Evolutionary conservation across 1,140 invertebrate genomes (phyloP).

Genomic region (Diabrotica undecimpunctata): DNA sequence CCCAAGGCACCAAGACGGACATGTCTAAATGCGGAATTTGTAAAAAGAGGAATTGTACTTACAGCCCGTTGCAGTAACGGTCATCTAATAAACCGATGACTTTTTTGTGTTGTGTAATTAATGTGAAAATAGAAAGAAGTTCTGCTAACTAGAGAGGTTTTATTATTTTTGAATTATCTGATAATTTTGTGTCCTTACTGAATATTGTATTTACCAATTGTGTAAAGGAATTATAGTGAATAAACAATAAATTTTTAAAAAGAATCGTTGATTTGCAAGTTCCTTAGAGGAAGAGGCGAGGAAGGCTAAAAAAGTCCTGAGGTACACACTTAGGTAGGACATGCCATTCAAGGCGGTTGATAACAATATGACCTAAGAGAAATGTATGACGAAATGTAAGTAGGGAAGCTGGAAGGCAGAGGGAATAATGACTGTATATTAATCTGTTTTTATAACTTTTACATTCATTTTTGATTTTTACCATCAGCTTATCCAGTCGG

Average conservation of each 20-base stretch:
- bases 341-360: too few species aligned
- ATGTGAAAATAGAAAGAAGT: conserved; percentile 99
- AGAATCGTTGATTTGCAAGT: too few species aligned
- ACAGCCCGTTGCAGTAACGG: conserved; percentile 95
- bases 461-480: too few species aligned
- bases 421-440: too few species aligned
- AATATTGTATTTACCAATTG: background rate
- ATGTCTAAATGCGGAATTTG: conserved; percentile 96
- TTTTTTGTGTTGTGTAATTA: conserved; percentile 95
- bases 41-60: conserved; percentile 91
- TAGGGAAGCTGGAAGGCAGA: too few species aligned
- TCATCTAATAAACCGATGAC: conserved; percentile 99
- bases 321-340: too few species aligned
- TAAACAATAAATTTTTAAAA: conserved; percentile 4
- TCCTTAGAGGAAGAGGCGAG: too few species aligned
- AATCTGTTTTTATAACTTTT: too few species aligned
- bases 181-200: background rate
- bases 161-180: conserved; percentile 13
- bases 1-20: conserved; percentile 85
- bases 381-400: too few species aligned
- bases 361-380: too few species aligned
- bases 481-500: too few species aligned
- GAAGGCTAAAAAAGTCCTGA: too few species aligned
- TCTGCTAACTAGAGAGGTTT: conserved; percentile 63
- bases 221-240: conserved; percentile 11